Evolutionary conservation across 2,797 vertebrate species (phyloP).

Genomic region (Falco concolor): DNA sequence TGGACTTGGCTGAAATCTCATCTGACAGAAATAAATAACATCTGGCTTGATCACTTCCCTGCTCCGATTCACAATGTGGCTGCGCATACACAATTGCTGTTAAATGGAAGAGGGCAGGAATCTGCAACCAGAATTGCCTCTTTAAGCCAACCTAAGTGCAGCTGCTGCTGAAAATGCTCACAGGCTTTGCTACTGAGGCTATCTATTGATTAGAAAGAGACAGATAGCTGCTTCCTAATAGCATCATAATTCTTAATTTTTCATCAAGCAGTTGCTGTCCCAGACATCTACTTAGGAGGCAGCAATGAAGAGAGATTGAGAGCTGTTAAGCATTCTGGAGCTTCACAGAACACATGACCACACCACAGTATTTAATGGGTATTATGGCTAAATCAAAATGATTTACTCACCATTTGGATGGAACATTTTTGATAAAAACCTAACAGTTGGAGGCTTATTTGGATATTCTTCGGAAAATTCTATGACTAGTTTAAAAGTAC

Average conservation of each 20-base stretch:
- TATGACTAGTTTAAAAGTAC: constrained; percentile 99
- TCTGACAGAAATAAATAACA: background rate
- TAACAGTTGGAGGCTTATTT: constrained; percentile 98
- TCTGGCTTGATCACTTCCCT: background rate
- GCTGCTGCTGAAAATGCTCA: background rate
- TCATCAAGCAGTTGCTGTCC: background rate
- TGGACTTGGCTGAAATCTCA: background rate
- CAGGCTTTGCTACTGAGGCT: background rate
- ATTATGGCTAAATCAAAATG: background rate
- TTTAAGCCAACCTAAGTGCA: background rate
- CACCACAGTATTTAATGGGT: background rate
- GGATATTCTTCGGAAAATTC: constrained; percentile 99
- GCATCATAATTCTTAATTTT: background rate
- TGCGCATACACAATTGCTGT: background rate
- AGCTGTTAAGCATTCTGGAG: background rate
- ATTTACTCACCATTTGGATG: constrained; percentile 93
- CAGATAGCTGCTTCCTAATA: background rate
- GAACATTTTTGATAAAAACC: constrained; percentile 99
- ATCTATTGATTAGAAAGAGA: background rate
- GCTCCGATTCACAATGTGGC: background rate
- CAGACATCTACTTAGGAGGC: background rate
- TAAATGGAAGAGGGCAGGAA: background rate
- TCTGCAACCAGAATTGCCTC: background rate
- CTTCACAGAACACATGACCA: background rate
- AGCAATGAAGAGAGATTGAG: background rate